These are phyloP conservation scores for Trissolcus basalis DNA, from an alignment of 1,140 invertebrate genomes.

Conservation along the genomic window DNA sequence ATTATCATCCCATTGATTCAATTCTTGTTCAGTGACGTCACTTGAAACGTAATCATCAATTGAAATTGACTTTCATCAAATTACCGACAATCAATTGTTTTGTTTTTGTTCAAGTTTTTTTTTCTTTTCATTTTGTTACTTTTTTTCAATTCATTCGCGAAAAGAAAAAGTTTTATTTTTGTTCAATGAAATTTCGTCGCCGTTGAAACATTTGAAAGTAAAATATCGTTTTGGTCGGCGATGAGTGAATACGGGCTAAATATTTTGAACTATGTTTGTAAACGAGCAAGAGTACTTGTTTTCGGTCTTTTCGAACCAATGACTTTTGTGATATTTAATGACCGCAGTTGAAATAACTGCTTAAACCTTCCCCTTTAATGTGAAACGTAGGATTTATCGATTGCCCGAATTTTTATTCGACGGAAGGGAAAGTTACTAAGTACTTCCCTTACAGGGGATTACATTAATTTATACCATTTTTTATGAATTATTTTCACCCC, in stretches of 20 bases:
- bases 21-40: conserved; percentile 11
- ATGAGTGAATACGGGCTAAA: conserved; percentile 1
- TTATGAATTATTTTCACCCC: not conserved
- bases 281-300: not conserved
- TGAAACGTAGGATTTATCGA: conserved; percentile 45
- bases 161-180: too few species aligned
- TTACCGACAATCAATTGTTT: too few species aligned
- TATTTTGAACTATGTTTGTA: conserved; percentile 26
- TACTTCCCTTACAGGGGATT: conserved; percentile 3
- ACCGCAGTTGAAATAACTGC: not conserved
- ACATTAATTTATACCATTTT: not conserved
- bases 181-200: too few species aligned
- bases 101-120: too few species aligned
- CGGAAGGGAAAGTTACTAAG: conserved; percentile 27
- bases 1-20: not conserved
- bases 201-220: too few species aligned
- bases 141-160: too few species aligned
- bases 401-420: conserved; percentile 46
- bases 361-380: conserved; percentile 40
- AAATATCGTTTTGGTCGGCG: too few species aligned
- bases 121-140: too few species aligned
- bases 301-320: too few species aligned
- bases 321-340: not conserved
- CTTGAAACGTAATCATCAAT: conserved; percentile 16
- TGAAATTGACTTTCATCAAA: conserved; percentile 21